Evolutionary conservation across 2,113 vertebrate genomes (phyloP).

Genomic region (Tetrax tetrax): DNA sequence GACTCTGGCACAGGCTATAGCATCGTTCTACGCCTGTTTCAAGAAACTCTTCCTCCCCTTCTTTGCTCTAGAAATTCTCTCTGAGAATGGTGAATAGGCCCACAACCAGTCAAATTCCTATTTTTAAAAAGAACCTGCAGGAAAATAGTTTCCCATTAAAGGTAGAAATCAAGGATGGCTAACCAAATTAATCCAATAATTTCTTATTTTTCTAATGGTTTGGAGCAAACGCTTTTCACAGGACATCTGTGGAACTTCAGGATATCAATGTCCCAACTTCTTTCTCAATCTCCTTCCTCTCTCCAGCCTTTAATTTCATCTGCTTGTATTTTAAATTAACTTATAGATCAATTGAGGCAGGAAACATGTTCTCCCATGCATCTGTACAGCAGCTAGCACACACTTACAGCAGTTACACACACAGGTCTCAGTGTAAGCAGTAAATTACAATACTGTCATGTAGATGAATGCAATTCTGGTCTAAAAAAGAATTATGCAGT

Average conservation of each 20-base stretch:
- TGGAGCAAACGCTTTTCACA: background rate
- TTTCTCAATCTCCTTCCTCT: background rate
- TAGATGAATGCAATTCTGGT: background rate
- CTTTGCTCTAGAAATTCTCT: background rate
- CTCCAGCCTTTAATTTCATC: background rate
- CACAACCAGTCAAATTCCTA: background rate
- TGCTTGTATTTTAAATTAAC: background rate
- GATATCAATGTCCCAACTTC: background rate
- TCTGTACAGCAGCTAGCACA: background rate
- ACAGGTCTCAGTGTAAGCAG: background rate
- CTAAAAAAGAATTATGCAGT: background rate
- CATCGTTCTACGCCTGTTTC: background rate
- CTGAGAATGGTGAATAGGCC: background rate
- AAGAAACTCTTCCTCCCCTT: background rate
- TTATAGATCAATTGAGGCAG: background rate
- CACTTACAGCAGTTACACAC: background rate
- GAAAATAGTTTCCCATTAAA: background rate
- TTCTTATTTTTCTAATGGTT: background rate
- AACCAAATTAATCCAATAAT: background rate
- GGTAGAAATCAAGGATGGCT: background rate
- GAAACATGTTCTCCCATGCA: background rate
- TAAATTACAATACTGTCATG: background rate
- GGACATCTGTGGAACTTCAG: background rate
- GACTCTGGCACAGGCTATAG: background rate
- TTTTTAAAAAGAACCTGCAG: background rate